Conservation (phyloP, 2,797 vertebrate species). For the Macropodus opercularis region DNA sequence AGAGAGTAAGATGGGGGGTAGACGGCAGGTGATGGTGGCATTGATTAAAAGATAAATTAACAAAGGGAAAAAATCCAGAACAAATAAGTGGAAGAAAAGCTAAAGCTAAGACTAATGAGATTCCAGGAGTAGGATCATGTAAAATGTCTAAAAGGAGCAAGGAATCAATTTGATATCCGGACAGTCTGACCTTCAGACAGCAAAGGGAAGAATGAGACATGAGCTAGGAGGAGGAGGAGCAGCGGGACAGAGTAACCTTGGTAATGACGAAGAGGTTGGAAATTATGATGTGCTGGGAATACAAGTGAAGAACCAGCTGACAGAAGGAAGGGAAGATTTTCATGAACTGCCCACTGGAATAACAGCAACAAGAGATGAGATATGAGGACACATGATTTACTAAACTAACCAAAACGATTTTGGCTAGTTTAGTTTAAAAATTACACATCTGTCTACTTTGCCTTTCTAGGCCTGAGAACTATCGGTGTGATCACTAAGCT, state of each 20-base stretch:
- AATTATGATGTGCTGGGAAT: neutral
- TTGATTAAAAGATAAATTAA: slow-evolving; percentile 12
- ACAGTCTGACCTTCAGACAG: slow-evolving; percentile 49
- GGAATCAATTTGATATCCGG: slow-evolving; percentile 22
- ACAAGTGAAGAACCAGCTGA: neutral
- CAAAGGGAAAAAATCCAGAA: neutral
- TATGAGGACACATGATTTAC: no score
- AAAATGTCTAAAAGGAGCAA: slow-evolving; percentile 16
- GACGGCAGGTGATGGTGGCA: neutral
- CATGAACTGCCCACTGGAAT: no score
- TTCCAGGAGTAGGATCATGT: neutral
- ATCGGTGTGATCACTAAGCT: slow-evolving; percentile 97
- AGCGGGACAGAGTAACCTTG: slow-evolving; percentile 32
- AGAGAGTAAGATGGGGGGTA: slow-evolving; percentile 1
- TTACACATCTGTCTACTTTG: no score
- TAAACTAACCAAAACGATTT: no score
- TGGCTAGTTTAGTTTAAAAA: no score
- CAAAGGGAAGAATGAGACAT: slow-evolving; percentile 12
- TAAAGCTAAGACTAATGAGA: neutral
- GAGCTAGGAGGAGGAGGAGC: slow-evolving; percentile 8
- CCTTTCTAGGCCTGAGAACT: slow-evolving; percentile 86
- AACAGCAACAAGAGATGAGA: neutral
- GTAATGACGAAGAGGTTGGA: no score
- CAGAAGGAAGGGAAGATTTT: no score
- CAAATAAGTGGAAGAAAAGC: neutral